Percentiles rank a stretch among this genome's conserved stretches.
phyloP scores from a whole-genome alignment of 2,113 vertebrate genomes.

The Cepphus grylle region DNA sequence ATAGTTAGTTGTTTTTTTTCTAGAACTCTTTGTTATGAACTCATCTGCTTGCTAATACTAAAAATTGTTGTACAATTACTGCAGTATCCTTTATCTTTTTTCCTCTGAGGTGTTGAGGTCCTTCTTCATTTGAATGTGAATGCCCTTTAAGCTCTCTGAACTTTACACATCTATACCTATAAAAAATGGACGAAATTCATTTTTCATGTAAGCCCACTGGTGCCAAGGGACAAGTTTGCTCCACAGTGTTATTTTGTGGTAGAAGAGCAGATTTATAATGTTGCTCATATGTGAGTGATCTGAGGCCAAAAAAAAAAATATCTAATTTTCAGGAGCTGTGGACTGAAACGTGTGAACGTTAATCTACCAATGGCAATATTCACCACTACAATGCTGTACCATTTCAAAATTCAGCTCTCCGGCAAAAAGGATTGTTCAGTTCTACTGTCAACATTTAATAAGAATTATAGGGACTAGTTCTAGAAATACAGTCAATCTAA shows the following conservation, averaged over 20 bases:
- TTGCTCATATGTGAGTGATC: constrained; percentile 26
- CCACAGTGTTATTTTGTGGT: constrained; percentile 14
- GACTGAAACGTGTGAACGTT: background rate
- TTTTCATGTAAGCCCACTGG: background rate
- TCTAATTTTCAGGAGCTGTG: constrained; percentile 59
- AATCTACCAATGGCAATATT: constrained; percentile 24
- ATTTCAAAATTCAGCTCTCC: constrained; percentile 11
- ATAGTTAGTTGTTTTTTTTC: background rate
- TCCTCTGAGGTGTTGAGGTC: background rate
- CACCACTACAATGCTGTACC: background rate
- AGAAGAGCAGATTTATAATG: constrained; percentile 22
- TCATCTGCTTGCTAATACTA: background rate
- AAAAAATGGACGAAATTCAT: constrained; percentile 20
- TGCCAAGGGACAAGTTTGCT: constrained; percentile 37
- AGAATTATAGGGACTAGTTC: background rate
- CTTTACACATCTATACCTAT: background rate
- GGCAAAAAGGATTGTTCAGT: background rate
- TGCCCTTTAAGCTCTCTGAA: constrained; percentile 2
- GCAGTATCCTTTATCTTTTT: background rate
- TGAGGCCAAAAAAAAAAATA: background rate
- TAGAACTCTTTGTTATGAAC: background rate
- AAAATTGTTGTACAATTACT: background rate
- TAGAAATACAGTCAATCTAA: background rate
- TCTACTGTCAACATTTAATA: background rate
- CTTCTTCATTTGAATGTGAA: constrained; percentile 3